A percentile compares a stretch with the other conserved stretches of the same genome.
Conservation (phyloP, 1,140 invertebrate genomes). For the Phymorhynchus buccinoides region DNA sequence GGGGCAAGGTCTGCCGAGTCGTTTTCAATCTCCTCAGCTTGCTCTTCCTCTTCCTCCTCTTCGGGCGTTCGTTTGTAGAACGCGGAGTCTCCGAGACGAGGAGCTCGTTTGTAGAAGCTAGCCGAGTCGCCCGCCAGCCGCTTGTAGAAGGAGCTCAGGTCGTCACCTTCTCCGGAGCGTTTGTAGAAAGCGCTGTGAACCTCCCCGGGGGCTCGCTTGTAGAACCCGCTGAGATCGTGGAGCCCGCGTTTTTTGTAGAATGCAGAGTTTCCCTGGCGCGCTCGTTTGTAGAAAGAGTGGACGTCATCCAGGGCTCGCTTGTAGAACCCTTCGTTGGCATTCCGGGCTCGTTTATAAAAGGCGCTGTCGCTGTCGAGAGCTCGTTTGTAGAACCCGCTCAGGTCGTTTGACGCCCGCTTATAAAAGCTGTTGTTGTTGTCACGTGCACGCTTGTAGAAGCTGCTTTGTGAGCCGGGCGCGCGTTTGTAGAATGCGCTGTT, state of each 20-base stretch:
- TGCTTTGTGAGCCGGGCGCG: neutral
- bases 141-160: constrained; percentile 6
- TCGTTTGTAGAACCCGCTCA: constrained; percentile 36
- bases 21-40: neutral
- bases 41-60: neutral
- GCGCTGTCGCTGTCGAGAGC: neutral
- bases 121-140: neutral
- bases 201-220: neutral
- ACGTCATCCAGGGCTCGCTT: neutral
- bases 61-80: constrained; percentile 35
- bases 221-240: neutral
- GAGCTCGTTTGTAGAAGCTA: constrained; percentile 36
- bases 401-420: constrained; percentile 13
- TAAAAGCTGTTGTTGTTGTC: constrained; percentile 29
- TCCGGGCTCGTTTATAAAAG: constrained; percentile 27
- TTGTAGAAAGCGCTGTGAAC: constrained; percentile 1
- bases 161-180: neutral
- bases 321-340: neutral
- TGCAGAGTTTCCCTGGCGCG: neutral
- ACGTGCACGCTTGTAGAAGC: constrained; percentile 29
- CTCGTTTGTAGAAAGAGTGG: constrained; percentile 28
- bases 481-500: constrained; percentile 33
- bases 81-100: neutral
- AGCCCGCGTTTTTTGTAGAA: constrained; percentile 34
- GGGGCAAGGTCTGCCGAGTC: neutral